Base-by-base conservation (phyloP, 1,140 invertebrate species). In the Belonocnema kinseyi region DNA sequence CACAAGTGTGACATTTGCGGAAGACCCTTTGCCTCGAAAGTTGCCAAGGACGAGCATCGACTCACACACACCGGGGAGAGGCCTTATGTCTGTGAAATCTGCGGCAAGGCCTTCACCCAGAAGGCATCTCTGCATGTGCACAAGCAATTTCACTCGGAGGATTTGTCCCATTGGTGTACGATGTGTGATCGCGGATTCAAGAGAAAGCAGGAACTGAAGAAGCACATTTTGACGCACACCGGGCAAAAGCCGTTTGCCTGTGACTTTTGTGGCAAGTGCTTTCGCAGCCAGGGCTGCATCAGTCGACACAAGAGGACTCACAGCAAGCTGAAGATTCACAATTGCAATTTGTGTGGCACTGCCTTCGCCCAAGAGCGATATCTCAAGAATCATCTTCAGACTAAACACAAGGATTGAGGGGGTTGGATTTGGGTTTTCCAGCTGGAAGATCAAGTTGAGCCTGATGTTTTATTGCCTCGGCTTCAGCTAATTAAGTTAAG, bases 61-160 rank as follows among this genome's bases (percentile, higher is more conserved):
- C 82, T 79, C 71, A 87, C 75, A 10, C 94, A 95, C 86, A 93
- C 93, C 0, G 40, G 51, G 8, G 51, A 72, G 61, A 46, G 94
- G 75, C 96, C 95, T 3, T 95, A 95, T 83, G 92, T 94, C 52
- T 96, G 95, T 85, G 92, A 92, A 53, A 89, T 92, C 75, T 96
- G 95, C 85, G 93, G 93, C 33, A 94, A 95, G 78, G 90, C 93
- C 11, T 96, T 96, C 83, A 94, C 94, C 14, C 93, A 87, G 89
- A 93, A 88, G 92, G 90, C 93, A 91, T 80, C 90, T 91, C 70
- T 92, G 6, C 82, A 85, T 46, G 86, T 89, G 16, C 91, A 91
- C 79, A 85, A 94, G 92, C 88, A 88, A 86, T 77, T 91, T 88
- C 86, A 90, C 71, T 78, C 72, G 0, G 77, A 77, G 3, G 12